Evolutionary conservation across 2,797 vertebrate species (phyloP), one percentile per base, ranked within the genome.

Genomic region (Gobionotothen gibberifrons): DNA sequence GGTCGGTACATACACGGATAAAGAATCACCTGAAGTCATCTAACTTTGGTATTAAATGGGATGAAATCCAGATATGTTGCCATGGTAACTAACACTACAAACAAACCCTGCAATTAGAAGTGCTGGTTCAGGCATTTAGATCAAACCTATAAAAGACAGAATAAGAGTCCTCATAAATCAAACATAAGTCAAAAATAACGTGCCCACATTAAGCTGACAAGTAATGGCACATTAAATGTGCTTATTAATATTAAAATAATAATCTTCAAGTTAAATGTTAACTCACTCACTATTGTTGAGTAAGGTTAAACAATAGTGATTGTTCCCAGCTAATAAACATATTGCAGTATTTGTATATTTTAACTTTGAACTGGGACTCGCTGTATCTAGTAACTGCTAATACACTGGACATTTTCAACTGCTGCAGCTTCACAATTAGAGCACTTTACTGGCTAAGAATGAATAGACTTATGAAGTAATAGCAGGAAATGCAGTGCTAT

Each of bases 41-140:
- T 14, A 17, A 70, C n/a, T 48, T 44, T 54, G 21, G 14, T 10
- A 75, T 70, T 69, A 49, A 42, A 46, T 47, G n/a, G 47, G 65
- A 54, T 60, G 36, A 49, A 54, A 74, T 65, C 10, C 4, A 49
- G 51, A 60, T 71, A 17, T 70, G 47, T 43, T 61, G 42, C 16
- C 54, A 61, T 52, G 58, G 66, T 36, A 56, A 56, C 49, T 9
- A 62, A 76, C 5, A 47, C 40, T 64, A 65, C 22, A 39, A 11
- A 36, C 57, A 47, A 43, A 58, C 52, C 70, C 44, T 44, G 22
- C 17, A 32, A 21, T 21, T 9, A 60, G 32, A 22, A 57, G 42
- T 19, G 48, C 17, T 13, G 40, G 19, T 15, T 48, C n/a, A 48
- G 36, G 14, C 16, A 62, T 55, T 62, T 36, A 43, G 5, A 40